Percentiles rank a stretch among this genome's conserved stretches.
phyloP scores from a whole-genome alignment of 2,113 vertebrate genomes.

The Silurus asotus region DNA sequence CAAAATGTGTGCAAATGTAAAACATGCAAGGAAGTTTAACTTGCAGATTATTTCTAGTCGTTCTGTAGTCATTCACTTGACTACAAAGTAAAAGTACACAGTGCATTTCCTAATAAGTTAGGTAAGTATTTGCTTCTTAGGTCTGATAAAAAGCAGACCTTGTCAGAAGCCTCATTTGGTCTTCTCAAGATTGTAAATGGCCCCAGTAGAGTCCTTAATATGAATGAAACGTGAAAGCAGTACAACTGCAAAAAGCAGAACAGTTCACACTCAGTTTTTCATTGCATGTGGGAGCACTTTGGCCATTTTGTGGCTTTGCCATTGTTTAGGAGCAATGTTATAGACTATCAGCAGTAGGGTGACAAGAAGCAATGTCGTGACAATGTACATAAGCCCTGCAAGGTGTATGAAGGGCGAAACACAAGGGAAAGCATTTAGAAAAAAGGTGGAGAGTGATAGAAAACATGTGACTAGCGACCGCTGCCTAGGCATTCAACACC shows the following conservation, averaged over 20 bases:
- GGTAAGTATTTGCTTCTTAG: conserved; percentile 21
- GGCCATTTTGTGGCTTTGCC: conserved; percentile 4
- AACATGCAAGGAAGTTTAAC: conserved; percentile 8
- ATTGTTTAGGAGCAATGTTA: conserved; percentile 35
- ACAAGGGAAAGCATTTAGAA: conserved; percentile 66
- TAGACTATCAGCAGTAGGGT: conserved; percentile 29
- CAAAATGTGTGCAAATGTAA: conserved; percentile 1
- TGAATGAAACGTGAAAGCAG: conserved; percentile 27
- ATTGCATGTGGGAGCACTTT: conserved; percentile 31
- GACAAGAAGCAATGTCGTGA: conserved; percentile 35
- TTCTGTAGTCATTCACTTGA: neutral
- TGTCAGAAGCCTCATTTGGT: conserved; percentile 36
- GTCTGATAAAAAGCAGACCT: conserved; percentile 40
- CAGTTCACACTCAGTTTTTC: conserved; percentile 25
- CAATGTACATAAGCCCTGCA: conserved; percentile 35
- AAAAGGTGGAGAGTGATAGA: conserved; percentile 65
- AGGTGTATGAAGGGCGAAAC: conserved; percentile 45
- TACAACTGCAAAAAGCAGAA: conserved; percentile 23
- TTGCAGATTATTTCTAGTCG: neutral
- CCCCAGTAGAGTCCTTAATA: conserved; percentile 14
- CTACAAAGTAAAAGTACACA: conserved; percentile 21
- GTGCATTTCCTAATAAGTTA: conserved; percentile 25
- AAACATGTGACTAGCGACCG: conserved; percentile 63
- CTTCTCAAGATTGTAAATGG: conserved; percentile 39
- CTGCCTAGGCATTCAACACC: conserved; percentile 21